Percentiles rank a stretch among this genome's conserved stretches.
Evolutionary conservation across 2,797 vertebrate species (phyloP).

Genomic region (Gymnoscopelus microlampas): DNA sequence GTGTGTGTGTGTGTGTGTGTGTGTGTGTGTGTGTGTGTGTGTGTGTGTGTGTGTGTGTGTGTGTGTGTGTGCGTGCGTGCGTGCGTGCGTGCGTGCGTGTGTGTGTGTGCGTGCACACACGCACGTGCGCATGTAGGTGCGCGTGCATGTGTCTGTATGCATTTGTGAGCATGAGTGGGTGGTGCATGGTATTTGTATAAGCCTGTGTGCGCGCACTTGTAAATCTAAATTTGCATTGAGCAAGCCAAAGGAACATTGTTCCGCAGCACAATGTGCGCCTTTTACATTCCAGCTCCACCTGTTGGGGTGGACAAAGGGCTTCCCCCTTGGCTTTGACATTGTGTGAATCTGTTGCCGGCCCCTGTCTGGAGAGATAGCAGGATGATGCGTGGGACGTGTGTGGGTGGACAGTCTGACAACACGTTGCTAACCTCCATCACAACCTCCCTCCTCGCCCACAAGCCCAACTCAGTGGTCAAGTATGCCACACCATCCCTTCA

Average conservation of each 20-base stretch:
- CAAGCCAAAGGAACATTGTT: conserved; percentile 53
- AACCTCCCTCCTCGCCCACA: conserved; percentile 24
- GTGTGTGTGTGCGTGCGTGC: conserved; percentile 8
- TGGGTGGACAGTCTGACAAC: conserved; percentile 59
- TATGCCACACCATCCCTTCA: conserved; percentile 39
- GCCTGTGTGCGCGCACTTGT: conserved; percentile 15
- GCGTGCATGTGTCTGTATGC: conserved; percentile 1
- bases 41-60: conserved; percentile 7
- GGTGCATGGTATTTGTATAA: conserved; percentile 30
- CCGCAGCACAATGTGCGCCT: conserved; percentile 55
- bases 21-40: conserved; percentile 16
- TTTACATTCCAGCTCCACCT: conserved; percentile 69
- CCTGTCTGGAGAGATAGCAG: conserved; percentile 59
- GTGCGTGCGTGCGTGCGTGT: conserved; percentile 15
- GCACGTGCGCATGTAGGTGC: conserved; percentile 27
- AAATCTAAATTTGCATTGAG: conserved; percentile 64
- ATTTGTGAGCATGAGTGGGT: conserved; percentile 35
- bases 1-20: conserved; percentile 13
- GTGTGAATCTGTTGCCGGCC: conserved; percentile 56
- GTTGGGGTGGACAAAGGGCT: conserved; percentile 64
- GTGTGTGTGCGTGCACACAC: conserved; percentile 35
- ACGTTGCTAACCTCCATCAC: conserved; percentile 47
- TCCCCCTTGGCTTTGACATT: conserved; percentile 53
- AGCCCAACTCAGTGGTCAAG: conserved; percentile 23
- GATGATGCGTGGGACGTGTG: conserved; percentile 29